Conservation (phyloP, 2,113 vertebrate genomes). For the Nesogale talazaci region DNA sequence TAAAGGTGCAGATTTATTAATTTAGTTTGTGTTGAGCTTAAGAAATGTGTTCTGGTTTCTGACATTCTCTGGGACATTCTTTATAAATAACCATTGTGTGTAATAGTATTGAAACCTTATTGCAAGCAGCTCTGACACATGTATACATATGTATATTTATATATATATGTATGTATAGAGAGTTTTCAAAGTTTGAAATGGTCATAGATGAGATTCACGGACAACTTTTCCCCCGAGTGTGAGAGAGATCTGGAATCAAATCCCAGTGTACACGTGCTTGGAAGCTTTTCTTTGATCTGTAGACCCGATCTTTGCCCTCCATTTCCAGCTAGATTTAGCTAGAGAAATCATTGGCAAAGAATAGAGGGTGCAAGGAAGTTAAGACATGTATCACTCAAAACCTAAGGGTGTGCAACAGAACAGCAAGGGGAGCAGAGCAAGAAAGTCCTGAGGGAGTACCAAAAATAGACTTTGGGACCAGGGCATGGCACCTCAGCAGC, state of each 20-base stretch:
- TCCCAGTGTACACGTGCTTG: background rate
- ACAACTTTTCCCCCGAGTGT: background rate
- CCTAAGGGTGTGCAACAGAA: too few species aligned
- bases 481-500: too few species aligned
- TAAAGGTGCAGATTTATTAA: slow-evolving; percentile 1
- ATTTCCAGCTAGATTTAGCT: background rate
- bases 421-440: too few species aligned
- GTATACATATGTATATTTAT: background rate
- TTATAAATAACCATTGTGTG: slow-evolving; percentile 3
- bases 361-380: background rate
- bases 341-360: background rate
- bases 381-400: background rate
- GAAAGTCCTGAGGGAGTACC: too few species aligned
- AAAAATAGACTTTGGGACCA: too few species aligned
- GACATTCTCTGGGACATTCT: slow-evolving; percentile 22
- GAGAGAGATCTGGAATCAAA: background rate
- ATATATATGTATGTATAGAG: slow-evolving; percentile 1
- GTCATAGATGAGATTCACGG: background rate
- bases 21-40: background rate
- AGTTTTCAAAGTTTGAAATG: background rate
- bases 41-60: background rate
- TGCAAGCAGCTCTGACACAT: slow-evolving; percentile 2
- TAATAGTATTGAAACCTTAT: background rate
- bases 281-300: background rate
- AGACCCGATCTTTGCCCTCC: background rate